These are phyloP conservation scores for Nyctereutes procyonoides DNA, from an alignment of 2,113 vertebrate genomes.

Conservation along the genomic window DNA sequence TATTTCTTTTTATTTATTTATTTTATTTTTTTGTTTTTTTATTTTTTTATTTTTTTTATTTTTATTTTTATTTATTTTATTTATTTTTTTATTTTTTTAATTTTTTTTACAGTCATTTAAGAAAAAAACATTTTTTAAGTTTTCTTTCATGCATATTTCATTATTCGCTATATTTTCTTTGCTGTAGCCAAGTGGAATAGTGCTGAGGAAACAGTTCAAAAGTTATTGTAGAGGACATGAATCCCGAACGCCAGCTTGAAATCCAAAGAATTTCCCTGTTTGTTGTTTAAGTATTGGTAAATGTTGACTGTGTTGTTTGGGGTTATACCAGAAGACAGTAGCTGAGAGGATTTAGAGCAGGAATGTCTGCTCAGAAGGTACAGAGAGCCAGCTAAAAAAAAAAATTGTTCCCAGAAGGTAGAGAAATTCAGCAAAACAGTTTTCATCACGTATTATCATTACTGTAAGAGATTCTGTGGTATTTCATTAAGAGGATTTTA, in stretches of 20 bases:
- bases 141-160: constrained; percentile 15
- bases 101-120: too few species aligned
- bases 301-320: background rate
- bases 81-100: too few species aligned
- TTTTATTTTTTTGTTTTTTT: too few species aligned
- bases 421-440: background rate
- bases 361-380: background rate
- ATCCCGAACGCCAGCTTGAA: background rate
- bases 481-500: background rate
- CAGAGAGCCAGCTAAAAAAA: background rate
- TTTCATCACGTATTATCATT: background rate
- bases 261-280: background rate
- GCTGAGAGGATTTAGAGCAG: background rate
- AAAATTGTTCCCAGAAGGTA: background rate
- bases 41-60: too few species aligned
- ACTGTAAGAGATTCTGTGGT: background rate
- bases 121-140: background rate
- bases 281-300: background rate
- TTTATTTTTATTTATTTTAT: too few species aligned
- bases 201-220: background rate
- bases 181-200: background rate
- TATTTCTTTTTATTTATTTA: too few species aligned
- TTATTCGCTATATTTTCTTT: constrained; percentile 36
- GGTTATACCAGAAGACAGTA: background rate
- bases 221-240: background rate